Conservation (phyloP, 2,797 vertebrate species). For the Borostomias antarcticus region DNA sequence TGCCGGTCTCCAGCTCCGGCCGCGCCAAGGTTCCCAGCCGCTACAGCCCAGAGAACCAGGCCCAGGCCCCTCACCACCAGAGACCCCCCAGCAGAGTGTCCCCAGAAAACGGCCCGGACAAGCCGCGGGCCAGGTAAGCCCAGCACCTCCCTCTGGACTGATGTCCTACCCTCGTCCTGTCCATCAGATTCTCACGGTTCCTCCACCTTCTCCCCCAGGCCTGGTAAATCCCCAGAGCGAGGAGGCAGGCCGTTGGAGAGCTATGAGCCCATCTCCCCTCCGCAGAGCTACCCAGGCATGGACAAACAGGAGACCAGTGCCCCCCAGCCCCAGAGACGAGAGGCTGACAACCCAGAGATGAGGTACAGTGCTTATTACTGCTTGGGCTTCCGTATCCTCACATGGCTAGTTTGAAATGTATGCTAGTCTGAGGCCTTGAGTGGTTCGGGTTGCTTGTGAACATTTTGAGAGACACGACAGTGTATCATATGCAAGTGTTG, state of each 20-base stretch:
- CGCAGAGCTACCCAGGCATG: constrained; percentile 85
- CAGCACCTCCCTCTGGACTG: too few species aligned
- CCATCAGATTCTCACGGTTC: not conserved
- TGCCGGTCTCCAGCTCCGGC: constrained; percentile 71
- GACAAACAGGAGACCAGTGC: constrained; percentile 88
- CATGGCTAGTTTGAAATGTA: too few species aligned
- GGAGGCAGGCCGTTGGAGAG: constrained; percentile 86
- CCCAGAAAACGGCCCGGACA: constrained; percentile 89
- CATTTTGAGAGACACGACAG: too few species aligned
- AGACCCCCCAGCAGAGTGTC: constrained; percentile 89
- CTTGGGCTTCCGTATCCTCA: not conserved
- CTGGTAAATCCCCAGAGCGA: constrained; percentile 95
- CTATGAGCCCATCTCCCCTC: constrained; percentile 97
- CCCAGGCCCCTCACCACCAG: constrained; percentile 82
- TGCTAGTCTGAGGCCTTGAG: too few species aligned
- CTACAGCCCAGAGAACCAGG: constrained; percentile 91
- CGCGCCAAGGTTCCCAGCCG: constrained; percentile 85
- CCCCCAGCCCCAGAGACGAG: constrained; percentile 83
- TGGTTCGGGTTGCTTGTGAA: too few species aligned
- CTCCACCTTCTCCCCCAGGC: constrained; percentile 67
- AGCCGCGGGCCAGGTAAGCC: constrained; percentile 88
- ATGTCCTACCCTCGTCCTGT: not conserved
- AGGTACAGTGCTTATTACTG: constrained; percentile 77
- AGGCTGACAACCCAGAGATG: constrained; percentile 87
- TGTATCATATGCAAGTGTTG: not conserved